phyloP scores from a whole-genome alignment of 2,888 invertebrate species.

The Xylophagus ater region DNA sequence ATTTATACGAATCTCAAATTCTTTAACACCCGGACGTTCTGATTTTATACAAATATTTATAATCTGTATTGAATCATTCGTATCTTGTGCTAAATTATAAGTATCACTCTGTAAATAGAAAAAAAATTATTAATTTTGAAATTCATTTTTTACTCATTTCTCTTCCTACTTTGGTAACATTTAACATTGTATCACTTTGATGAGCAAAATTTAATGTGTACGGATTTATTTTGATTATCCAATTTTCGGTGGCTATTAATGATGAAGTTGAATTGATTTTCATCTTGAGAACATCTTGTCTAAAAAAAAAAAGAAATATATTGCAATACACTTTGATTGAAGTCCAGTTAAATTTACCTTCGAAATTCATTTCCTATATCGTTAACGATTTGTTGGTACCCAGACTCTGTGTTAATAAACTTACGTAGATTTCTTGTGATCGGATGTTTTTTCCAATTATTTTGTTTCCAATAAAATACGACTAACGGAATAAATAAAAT shows the following conservation, averaged over 20 bases:
- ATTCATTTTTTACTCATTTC: neutral
- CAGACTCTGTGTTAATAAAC: conserved; percentile 51
- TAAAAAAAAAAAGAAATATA: conserved; percentile 40
- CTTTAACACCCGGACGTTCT: conserved; percentile 44
- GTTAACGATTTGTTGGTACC: conserved; percentile 58
- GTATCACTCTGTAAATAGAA: conserved; percentile 47
- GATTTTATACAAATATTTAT: conserved; percentile 69
- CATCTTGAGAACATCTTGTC: conserved; percentile 61
- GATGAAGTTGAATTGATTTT: conserved; percentile 56
- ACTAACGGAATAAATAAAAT: conserved; percentile 29
- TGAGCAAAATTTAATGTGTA: conserved; percentile 63
- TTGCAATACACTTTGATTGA: no score
- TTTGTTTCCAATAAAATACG: conserved; percentile 51
- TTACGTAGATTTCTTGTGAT: conserved; percentile 54
- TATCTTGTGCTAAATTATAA: conserved; percentile 54
- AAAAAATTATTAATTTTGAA: conserved; percentile 2
- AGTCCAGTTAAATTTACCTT: conserved; percentile 49
- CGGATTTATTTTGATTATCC: conserved; percentile 74
- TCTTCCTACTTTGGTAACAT: conserved; percentile 50
- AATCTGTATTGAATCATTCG: conserved; percentile 66
- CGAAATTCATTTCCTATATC: conserved; percentile 64
- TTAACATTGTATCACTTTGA: conserved; percentile 66
- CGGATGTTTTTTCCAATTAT: conserved; percentile 64
- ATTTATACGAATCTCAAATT: conserved; percentile 63
- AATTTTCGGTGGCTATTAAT: conserved; percentile 70